Base-by-base conservation (phyloP, 2,113 vertebrate species). In the Sterna hirundo region DNA sequence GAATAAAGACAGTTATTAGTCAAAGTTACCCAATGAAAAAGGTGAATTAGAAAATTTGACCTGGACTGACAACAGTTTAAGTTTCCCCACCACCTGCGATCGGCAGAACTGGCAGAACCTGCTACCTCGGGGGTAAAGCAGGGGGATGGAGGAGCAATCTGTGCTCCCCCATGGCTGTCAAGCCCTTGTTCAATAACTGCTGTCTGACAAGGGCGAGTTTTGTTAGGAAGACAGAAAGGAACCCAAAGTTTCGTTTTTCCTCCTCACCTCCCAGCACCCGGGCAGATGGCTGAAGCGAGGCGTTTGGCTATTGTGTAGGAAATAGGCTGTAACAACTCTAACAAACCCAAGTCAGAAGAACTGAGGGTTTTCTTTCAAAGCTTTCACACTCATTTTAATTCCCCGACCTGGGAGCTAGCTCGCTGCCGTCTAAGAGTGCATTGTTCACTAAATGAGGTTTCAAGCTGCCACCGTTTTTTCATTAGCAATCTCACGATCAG, bases 81-180 rank as follows among this genome's bases (percentile, higher is more conserved):
- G 10, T 25, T 40, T n/a, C 51, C 42, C 30, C 46, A 18, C 1
- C 5, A 11, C 6, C 3, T 0, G 8, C 32, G 10, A 4, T 12
- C n/a, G 14, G n/a, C n/a, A n/a, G n/a, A n/a, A n/a, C 18, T 11
- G n/a, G 15, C 5, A 1, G 29, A 15, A 13, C n/a, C 29, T 1
- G n/a, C 23, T 21, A 6, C 55, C 29, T 4, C 5, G 1, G 20
- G 61, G 40, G 1, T 19, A 9, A 26, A 15, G 51, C 51, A 52
- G 23, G 32, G 27, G 5, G 11, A 29, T 2, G 64, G 84, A 51
- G 77, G 42, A 27, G 21, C 49, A 27, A 10, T 6, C 42, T 18
- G 51, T 64, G 44, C 34, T 30, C 64, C 42, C 42, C 42, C 36
- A 4, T 3, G 7, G 54, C 62, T 38, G 40, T 44, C n/a, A 55